A percentile compares a stretch with the other conserved stretches of the same genome.
Evolutionary conservation across 2,113 vertebrate species (phyloP).

Genomic region (Microtus richardsoni): DNA sequence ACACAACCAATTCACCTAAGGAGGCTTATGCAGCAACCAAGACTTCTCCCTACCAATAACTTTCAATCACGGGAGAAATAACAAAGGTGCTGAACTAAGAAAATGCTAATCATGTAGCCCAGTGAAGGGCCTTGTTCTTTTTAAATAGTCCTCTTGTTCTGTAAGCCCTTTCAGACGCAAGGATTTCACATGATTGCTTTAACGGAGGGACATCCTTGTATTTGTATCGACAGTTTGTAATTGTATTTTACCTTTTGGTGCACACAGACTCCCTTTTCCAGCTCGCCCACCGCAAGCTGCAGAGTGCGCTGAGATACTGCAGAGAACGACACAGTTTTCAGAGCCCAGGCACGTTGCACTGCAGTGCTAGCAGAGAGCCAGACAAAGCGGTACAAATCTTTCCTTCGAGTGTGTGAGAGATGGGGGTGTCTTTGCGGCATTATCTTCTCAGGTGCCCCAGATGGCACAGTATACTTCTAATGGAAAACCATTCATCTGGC

Average conservation of each 20-base stretch:
- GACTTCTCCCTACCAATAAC: constrained; percentile 53
- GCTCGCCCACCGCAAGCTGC: constrained; percentile 8
- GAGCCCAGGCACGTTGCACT: not conserved
- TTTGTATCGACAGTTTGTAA: constrained; percentile 57
- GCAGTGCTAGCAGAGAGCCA: constrained; percentile 63
- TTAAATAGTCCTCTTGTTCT: constrained; percentile 27
- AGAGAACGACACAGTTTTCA: constrained; percentile 38
- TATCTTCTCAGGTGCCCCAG: constrained; percentile 77
- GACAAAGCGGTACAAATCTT: constrained; percentile 77
- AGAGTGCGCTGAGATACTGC: not conserved
- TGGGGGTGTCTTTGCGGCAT: constrained; percentile 69
- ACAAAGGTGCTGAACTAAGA: constrained; percentile 39
- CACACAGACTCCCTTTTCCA: constrained; percentile 41
- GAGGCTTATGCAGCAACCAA: constrained; percentile 36
- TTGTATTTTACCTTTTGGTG: constrained; percentile 47
- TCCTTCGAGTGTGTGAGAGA: constrained; percentile 75
- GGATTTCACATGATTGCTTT: constrained; percentile 68
- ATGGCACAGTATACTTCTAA: constrained; percentile 79
- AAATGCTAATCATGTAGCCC: constrained; percentile 69
- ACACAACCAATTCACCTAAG: constrained; percentile 58
- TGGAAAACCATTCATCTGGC: constrained; percentile 78
- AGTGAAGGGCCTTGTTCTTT: constrained; percentile 35
- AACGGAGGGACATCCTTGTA: constrained; percentile 62
- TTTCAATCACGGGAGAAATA: constrained; percentile 53
- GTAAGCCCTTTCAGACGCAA: not conserved